These are phyloP conservation scores for Chaetophractus vellerosus DNA, from an alignment of 2,797 vertebrate species.

Conservation along the genomic window DNA sequence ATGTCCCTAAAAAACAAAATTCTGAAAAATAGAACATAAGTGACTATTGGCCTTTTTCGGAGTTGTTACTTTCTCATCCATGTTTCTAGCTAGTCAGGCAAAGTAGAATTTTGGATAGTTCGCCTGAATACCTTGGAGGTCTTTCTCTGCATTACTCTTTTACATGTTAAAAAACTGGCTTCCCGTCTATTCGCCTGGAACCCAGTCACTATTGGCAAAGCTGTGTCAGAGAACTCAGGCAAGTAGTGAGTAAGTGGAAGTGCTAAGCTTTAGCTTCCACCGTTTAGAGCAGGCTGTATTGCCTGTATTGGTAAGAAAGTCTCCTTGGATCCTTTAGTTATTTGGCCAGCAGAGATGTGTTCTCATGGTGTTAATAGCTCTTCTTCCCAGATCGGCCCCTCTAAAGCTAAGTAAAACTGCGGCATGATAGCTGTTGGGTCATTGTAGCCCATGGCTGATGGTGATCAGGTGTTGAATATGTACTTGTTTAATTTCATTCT, in stretches of 20 bases:
- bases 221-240: neutral
- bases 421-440: neutral
- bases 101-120: conserved; percentile 47
- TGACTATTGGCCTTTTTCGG: neutral
- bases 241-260: neutral
- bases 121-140: neutral
- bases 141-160: conserved; percentile 40
- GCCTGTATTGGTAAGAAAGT: conserved; percentile 4
- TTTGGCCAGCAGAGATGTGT: neutral
- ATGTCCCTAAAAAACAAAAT: neutral
- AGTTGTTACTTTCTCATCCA: conserved; percentile 33
- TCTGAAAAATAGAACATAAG: neutral
- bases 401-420: neutral
- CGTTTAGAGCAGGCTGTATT: conserved; percentile 5
- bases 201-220: neutral
- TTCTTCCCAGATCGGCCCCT: conserved; percentile 10
- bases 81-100: conserved; percentile 10
- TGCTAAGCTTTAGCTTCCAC: neutral
- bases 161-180: conserved; percentile 30
- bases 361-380: neutral
- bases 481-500: conserved; percentile 20
- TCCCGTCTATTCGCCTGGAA: conserved; percentile 35
- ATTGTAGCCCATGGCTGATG: neutral
- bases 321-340: neutral
- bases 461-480: neutral